These are phyloP conservation scores for Chamaetylas fuelleborni DNA, from an alignment of 2,113 vertebrate species.

Conservation along the genomic window DNA sequence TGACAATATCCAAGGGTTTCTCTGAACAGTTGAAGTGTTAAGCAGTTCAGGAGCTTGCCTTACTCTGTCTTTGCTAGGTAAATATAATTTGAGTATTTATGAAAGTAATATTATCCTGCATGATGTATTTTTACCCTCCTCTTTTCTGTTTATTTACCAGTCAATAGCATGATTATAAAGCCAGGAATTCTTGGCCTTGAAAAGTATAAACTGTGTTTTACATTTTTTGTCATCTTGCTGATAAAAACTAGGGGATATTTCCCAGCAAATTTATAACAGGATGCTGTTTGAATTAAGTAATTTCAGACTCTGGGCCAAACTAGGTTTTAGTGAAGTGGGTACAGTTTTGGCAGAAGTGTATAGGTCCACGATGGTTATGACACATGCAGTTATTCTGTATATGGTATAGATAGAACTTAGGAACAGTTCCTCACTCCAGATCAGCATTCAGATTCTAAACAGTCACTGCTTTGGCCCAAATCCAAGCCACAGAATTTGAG, in stretches of 20 bases:
- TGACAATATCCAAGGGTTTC: background rate
- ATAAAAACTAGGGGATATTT: background rate
- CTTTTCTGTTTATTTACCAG: slow-evolving; percentile 1
- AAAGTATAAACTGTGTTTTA: background rate
- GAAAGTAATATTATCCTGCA: background rate
- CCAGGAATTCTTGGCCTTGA: background rate
- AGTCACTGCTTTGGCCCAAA: background rate
- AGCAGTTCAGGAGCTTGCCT: background rate
- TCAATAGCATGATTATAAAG: background rate
- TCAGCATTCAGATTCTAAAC: background rate
- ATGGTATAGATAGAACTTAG: background rate
- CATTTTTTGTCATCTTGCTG: background rate
- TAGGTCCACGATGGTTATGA: background rate
- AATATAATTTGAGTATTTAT: background rate
- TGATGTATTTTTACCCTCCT: background rate
- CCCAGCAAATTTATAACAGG: background rate
- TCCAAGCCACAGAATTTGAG: background rate
- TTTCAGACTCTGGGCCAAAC: background rate
- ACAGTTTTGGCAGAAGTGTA: background rate
- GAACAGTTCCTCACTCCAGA: background rate
- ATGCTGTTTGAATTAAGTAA: background rate
- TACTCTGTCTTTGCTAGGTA: background rate
- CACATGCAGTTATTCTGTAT: background rate
- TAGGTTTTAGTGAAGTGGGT: background rate
- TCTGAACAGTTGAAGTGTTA: background rate